Base-by-base conservation (phyloP, 2,797 vertebrate genomes). In the Lacerta viridis region DNA sequence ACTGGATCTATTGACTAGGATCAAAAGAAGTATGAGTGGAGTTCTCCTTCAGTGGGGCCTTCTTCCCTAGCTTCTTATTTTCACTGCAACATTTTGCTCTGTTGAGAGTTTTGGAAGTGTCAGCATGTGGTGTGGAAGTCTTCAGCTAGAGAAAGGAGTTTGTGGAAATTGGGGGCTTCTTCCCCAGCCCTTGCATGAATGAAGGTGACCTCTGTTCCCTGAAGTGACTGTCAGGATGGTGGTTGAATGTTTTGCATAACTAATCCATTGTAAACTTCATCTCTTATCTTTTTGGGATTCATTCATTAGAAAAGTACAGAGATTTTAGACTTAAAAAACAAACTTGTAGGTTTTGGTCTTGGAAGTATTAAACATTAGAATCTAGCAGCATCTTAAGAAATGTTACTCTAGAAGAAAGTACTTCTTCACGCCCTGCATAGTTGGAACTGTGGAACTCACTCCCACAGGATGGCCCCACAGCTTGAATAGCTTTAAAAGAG, bases 1-100 rank as follows among this genome's bases (percentile, higher is more conserved):
- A 87, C 80, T 84, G 36, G 80, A 84, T 17, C 83, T 55, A 68
- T 20, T 85, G 27, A 29, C 10, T 59, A 33, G 50, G 83, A 27
- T n/a, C 29, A 9, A 79, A 59, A 59, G 5, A 80, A 77, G 39
- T n/a, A 72, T 77, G 23, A 18, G 25, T 27, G 2, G 55, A 39
- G 3, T 29, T 59, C 50, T 33, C 18, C 39, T 15, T 59, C 55
- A 61, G 8, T 25, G 23, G 55, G 13, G 50, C 7, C 41, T 82
- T 82, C 41, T 82, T 82, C 2, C 11, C 41, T 71, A 4, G 5
- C 7, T 27, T 66, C 23, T 76, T 25, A 27, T 77, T 75, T 17
- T 68, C 39, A 68, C 5, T 8, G 68, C 7, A 33, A 7, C 23
- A 39, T 27, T 55, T 87, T 80, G 33, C 29, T 18, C 18, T 11